Base-by-base conservation (phyloP, 2,888 invertebrate genomes). In the Eristalinus sepulchralis region DNA sequence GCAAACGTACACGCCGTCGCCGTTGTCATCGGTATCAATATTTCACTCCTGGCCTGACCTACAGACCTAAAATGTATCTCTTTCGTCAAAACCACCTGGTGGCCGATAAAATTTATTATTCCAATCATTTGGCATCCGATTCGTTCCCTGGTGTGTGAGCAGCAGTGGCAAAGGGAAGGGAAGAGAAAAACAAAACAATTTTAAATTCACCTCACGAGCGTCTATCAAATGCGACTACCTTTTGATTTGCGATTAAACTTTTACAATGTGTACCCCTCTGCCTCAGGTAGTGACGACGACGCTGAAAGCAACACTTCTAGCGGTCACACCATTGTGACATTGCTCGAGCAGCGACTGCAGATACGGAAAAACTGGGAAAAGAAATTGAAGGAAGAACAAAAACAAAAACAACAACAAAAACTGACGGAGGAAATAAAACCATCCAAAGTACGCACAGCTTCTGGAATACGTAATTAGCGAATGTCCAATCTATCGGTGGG, bases 221-320 rank as follows among this genome's bases (percentile, higher is more conserved):
- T 76, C 66, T 57, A 57, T 57, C 57, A 57, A 57, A 57, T 57
- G 57, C 57, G 57, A 73, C 77, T 82, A 82, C 82, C 82, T 82
- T 86, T 82, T 86, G 85, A 86, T 82, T 86, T 86, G 85, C 78
- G 82, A 86, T 86, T 86, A 82, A 86, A 86, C 72, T 86, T 82
- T 24, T 24, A 36, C 36, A 22, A 57, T 24, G 11, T 22, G 57
- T 57, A 47, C 22, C 27, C 10, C 36, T 10, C 17, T 20, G 33
- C 10, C 36, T 10, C 17, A 17, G 20, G 9, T 11, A 20, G 10
- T 9, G 31, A 24, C 34, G 8, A 57, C 27, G 5, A 57, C 57
- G 22, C 22, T 24, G 24, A 57, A 22, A 57, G 24, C 57, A 57
- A 24, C 57, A 24, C 22, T 24, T 57, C 24, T 27, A 22, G 24